Evolutionary conservation across 1,140 invertebrate genomes (phyloP).

Genomic region (Drosophila sechellia): DNA sequence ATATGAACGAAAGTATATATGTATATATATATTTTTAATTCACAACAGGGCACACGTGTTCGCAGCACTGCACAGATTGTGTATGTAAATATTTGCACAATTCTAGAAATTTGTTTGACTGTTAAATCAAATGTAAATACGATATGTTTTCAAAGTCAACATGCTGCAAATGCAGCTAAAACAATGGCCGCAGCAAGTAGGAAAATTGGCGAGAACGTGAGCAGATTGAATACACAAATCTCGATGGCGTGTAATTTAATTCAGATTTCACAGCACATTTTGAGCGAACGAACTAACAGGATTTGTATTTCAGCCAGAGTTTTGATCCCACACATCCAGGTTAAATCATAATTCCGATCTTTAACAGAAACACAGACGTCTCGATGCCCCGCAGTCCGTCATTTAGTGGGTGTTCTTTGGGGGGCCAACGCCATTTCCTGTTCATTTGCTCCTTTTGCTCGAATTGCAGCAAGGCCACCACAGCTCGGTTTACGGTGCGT

Average conservation of each 20-base stretch:
- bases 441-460: not conserved
- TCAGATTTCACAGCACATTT: constrained; percentile 9
- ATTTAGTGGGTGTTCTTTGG: constrained; percentile 15
- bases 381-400: not conserved
- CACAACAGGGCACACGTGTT: constrained; percentile 29
- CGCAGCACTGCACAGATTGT: constrained; percentile 30
- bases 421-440: constrained; percentile 13
- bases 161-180: constrained; percentile 41
- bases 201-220: not conserved
- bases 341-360: constrained; percentile 11
- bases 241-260: constrained; percentile 23
- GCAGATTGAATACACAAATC: constrained; percentile 9
- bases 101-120: constrained; percentile 61
- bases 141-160: constrained; percentile 49
- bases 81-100: constrained; percentile 60
- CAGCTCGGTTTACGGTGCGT: constrained; percentile 47
- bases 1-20: constrained; percentile 29
- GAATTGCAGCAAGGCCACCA: constrained; percentile 24
- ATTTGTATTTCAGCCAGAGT: not conserved
- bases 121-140: constrained; percentile 62
- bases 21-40: constrained; percentile 40
- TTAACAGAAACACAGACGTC: not conserved
- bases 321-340: not conserved
- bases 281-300: not conserved
- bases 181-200: constrained; percentile 11